Conservation (phyloP, 2,113 vertebrate species). For the Motacilla tschutschensis region DNA sequence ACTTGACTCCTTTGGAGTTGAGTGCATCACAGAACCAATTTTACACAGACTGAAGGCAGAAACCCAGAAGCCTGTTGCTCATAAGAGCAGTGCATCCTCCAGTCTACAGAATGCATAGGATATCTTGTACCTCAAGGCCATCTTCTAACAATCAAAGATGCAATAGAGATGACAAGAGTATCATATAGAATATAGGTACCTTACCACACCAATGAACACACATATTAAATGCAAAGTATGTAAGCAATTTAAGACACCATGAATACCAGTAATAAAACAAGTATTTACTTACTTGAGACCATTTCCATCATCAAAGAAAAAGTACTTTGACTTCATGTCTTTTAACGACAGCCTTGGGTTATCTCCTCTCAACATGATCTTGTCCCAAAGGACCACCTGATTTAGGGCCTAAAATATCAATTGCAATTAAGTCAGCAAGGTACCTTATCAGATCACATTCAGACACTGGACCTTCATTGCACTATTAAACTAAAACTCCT, state of each 20-base stretch:
- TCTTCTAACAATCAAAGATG: background rate
- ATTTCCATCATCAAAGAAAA: conserved; percentile 97
- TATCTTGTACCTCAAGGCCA: background rate
- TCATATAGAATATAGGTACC: background rate
- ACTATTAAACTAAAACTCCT: background rate
- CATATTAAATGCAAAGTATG: background rate
- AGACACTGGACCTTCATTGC: background rate
- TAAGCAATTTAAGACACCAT: background rate
- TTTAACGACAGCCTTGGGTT: conserved; percentile 87
- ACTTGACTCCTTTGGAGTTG: background rate
- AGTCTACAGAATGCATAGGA: background rate
- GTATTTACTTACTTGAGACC: conserved; percentile 87
- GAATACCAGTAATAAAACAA: background rate
- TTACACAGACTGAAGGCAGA: background rate
- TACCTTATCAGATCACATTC: background rate
- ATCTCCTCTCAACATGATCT: conserved; percentile 91
- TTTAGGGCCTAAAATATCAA: conserved; percentile 84
- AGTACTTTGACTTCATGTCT: conserved; percentile 96
- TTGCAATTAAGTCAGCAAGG: conserved; percentile 6
- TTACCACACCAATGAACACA: background rate
- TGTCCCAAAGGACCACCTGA: conserved; percentile 98
- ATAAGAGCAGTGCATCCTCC: background rate
- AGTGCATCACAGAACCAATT: background rate
- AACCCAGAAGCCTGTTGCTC: background rate
- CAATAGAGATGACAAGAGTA: background rate